Conservation (phyloP, 2,888 invertebrate species). For the Volucella inflata region DNA sequence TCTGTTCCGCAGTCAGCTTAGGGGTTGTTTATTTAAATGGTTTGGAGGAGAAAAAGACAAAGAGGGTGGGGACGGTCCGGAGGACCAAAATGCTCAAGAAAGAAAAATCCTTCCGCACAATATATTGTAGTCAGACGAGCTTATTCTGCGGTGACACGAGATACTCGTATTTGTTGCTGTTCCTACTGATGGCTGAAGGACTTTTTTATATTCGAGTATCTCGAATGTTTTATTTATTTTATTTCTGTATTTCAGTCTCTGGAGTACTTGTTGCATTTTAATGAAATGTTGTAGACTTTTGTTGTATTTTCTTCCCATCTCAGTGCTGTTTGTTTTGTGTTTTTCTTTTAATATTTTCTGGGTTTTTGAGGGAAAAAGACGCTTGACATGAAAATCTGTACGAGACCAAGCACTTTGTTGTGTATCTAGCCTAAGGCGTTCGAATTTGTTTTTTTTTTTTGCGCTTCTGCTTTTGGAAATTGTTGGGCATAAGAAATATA, state of each 20-base stretch:
- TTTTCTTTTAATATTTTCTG: slow-evolving; percentile 2
- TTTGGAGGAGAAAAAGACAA: not conserved
- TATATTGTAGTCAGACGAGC: slow-evolving; percentile 20
- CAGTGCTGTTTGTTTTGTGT: not conserved
- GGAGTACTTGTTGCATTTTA: slow-evolving; percentile 73
- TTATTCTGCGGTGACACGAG: slow-evolving; percentile 31
- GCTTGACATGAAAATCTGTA: slow-evolving; percentile 60
- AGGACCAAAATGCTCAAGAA: no score
- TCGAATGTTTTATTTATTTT: slow-evolving; percentile 60
- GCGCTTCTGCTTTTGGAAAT: slow-evolving; percentile 60
- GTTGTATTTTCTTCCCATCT: slow-evolving; percentile 20
- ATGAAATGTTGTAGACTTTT: slow-evolving; percentile 62
- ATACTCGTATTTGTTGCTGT: slow-evolving; percentile 12
- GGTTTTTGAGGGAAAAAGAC: slow-evolving; percentile 56
- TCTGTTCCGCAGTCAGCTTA: slow-evolving; percentile 34
- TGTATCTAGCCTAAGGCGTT: slow-evolving; percentile 35
- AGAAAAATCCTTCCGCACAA: slow-evolving; percentile 40
- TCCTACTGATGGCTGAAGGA: slow-evolving; percentile 36
- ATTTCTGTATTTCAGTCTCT: slow-evolving; percentile 48
- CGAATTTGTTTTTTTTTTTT: slow-evolving; percentile 25
- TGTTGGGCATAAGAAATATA: slow-evolving; percentile 19
- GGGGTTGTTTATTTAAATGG: slow-evolving; percentile 42
- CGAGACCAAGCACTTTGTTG: slow-evolving; percentile 60
- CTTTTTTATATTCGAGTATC: slow-evolving; percentile 39
- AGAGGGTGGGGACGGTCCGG: not conserved